phyloP scores from a whole-genome alignment of 2,888 invertebrate species.

The Copidosoma aretas region DNA sequence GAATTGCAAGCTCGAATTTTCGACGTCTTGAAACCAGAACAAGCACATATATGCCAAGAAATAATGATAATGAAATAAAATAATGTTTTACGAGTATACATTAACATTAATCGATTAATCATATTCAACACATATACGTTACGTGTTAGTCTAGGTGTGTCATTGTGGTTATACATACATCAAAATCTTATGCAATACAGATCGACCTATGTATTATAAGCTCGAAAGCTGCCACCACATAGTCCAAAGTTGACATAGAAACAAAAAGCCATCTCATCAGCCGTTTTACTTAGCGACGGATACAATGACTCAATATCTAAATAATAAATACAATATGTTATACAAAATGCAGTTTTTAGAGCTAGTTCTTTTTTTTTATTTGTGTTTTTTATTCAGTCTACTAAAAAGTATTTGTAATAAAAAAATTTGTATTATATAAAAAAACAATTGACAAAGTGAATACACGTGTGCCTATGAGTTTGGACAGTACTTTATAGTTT shows the following conservation, averaged over 20 bases:
- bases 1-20: no score
- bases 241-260: constrained; percentile 8
- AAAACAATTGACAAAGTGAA: background rate
- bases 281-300: background rate
- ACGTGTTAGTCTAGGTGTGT: no score
- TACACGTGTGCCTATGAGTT: background rate
- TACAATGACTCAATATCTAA: constrained; percentile 1
- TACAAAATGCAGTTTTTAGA: background rate
- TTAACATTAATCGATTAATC: no score
- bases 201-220: background rate
- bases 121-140: no score
- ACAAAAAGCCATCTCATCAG: background rate
- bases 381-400: constrained; percentile 7
- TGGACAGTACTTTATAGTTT: background rate
- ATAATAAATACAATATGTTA: constrained; percentile 1
- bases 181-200: no score
- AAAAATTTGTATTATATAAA: no score
- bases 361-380: constrained; percentile 1
- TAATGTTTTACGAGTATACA: no score
- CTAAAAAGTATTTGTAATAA: no score
- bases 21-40: no score
- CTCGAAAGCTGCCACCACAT: constrained; percentile 1
- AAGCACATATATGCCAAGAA: no score
- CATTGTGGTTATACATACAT: no score
- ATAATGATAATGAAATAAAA: no score